These are phyloP conservation scores for Ia io DNA, from an alignment of 2,113 vertebrate genomes.

Conservation along the genomic window DNA sequence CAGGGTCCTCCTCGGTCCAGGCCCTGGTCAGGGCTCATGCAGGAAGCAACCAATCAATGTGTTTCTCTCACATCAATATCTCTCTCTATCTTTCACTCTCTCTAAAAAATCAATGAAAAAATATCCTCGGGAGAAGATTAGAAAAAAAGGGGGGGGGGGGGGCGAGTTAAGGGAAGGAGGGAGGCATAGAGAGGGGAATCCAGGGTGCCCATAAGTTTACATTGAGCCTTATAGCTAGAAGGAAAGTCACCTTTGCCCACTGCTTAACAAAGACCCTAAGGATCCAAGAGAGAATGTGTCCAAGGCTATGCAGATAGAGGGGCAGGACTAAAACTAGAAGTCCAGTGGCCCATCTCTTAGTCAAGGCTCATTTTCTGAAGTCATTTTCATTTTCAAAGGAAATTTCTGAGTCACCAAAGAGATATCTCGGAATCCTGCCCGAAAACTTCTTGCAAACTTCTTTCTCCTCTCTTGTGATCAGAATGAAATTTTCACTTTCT, in stretches of 20 bases:
- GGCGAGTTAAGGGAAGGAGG: not conserved
- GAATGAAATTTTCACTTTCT: conserved; percentile 1
- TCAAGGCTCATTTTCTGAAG: not conserved
- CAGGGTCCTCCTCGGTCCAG: too few relatives aligned
- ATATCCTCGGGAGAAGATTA: too few relatives aligned
- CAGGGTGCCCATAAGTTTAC: not conserved
- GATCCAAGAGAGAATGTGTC: not conserved
- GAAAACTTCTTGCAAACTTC: not conserved
- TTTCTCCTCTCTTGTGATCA: not conserved
- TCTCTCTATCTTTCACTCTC: too few relatives aligned
- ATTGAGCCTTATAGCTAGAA: not conserved
- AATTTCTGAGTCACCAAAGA: not conserved
- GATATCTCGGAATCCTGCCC: not conserved
- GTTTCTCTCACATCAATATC: too few relatives aligned
- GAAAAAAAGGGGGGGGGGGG: too few relatives aligned
- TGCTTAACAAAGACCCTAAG: not conserved
- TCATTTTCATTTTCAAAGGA: not conserved
- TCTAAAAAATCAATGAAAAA: too few relatives aligned
- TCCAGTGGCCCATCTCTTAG: not conserved
- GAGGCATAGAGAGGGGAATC: not conserved
- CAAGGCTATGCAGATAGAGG: not conserved
- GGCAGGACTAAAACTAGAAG: not conserved
- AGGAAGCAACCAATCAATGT: too few relatives aligned
- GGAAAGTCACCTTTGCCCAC: not conserved
- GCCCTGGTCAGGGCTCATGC: too few relatives aligned